Evolutionary conservation across 1,140 invertebrate species (phyloP), one percentile per base, ranked within the genome.

Genomic region (Tenebrio molitor): DNA sequence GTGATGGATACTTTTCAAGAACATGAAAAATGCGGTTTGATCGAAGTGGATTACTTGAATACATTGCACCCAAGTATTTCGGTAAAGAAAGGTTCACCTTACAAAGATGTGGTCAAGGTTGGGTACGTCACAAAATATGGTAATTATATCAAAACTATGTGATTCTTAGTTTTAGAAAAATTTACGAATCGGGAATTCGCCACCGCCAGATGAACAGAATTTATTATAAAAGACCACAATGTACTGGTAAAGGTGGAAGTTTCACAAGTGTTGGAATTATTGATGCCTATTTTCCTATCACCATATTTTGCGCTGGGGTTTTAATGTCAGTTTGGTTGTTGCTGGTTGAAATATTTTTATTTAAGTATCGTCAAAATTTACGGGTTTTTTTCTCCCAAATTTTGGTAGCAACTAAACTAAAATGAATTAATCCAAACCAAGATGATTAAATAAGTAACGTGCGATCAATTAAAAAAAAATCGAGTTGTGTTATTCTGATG

Each of bases 21-120:
- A 80, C 85, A 86, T 1, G 87, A 90, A 74, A 90, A 89, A 78
- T 90, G 89, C 76, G 87, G 88, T 0, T 78, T 90, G 1, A 82
- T 85, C 29, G 87, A 89, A 77, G 88, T 90, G 73, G 83, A 87
- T 73, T 87, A 85, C 58, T 72, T 89, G 2, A 84, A 87, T 58
- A 80, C 87, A 0, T 81, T 86, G 0, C 82, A 87, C 70, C 88
- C 89, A 0, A 85, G 85, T 80, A 74, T 88, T 17, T 84, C 85
- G 1, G 83, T 89, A 0, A 82, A 83, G 68, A 86, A 84, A 70
- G 81, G 86, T 65, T 87, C 87, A 0, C 84, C 87, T 0, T 89
- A 86, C 65, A 83, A 83, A 69, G 88, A 90, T 76, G 83, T 89
- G 58, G 83, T 89, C 10, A 87, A 86, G 81, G 84, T 87, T 76